phyloP scores from a whole-genome alignment of 30 jellyfish, hydroid and myxozoan genomes.

The Cassiopea andromeda region DNA sequence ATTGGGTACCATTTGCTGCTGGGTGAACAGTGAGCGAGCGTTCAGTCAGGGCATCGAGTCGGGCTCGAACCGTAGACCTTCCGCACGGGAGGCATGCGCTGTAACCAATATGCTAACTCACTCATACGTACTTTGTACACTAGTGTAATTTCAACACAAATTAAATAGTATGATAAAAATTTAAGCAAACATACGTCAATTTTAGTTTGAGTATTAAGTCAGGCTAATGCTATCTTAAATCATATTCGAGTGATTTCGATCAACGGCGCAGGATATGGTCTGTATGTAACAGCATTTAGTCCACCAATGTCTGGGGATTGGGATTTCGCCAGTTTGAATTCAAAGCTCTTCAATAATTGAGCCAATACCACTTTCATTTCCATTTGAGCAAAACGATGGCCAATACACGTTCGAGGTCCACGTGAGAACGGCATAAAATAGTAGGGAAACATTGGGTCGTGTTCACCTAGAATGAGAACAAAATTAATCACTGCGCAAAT shows the following conservation, averaged over 20 bases:
- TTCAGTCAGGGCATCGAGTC: too few relatives aligned
- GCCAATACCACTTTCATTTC: constrained; percentile 42
- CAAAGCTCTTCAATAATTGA: background rate
- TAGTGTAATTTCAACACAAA: too few relatives aligned
- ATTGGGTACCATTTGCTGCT: too few relatives aligned
- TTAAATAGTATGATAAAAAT: too few relatives aligned
- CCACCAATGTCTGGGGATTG: constrained; percentile 39
- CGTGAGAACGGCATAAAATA: constrained; percentile 37
- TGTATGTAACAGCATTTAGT: constrained; percentile 8
- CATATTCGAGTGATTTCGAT: constrained; percentile 13
- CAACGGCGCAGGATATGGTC: constrained; percentile 35
- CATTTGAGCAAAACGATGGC: constrained; percentile 28
- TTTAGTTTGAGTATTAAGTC: too few relatives aligned
- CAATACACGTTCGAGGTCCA: constrained; percentile 55
- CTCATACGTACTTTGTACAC: too few relatives aligned
- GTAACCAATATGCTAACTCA: too few relatives aligned
- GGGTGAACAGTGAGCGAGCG: too few relatives aligned
- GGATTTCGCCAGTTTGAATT: constrained; percentile 24
- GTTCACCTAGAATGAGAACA: background rate
- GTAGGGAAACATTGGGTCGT: constrained; percentile 39
- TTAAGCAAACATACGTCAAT: background rate
- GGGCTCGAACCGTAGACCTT: too few relatives aligned
- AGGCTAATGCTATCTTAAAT: background rate
- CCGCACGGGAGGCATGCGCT: too few relatives aligned
- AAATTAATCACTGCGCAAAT: too few relatives aligned